phyloP scores from a whole-genome alignment of 2,888 invertebrate species.

The Amphiduros pacificus region DNA sequence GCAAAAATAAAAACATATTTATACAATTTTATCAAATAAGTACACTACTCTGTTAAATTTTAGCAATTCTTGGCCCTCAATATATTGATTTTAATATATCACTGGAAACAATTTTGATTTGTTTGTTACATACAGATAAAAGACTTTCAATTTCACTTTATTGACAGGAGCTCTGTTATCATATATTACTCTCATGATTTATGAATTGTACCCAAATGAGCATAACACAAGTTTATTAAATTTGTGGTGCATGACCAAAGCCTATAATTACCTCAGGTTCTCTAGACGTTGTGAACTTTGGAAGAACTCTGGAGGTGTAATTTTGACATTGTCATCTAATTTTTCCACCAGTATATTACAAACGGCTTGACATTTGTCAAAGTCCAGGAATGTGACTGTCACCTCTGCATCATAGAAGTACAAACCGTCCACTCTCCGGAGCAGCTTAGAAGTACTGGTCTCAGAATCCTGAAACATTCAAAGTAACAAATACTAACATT shows the following conservation, averaged over 20 bases:
- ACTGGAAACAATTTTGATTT: too few relatives aligned
- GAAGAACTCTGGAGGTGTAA: slow-evolving; percentile 45
- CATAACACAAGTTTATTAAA: not conserved
- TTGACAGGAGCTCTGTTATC: too few relatives aligned
- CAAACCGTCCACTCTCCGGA: slow-evolving; percentile 39
- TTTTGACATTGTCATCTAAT: slow-evolving; percentile 47
- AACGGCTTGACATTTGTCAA: slow-evolving; percentile 47
- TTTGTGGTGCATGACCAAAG: not conserved
- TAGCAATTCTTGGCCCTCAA: too few relatives aligned
- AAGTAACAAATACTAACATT: too few relatives aligned
- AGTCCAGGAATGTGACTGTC: slow-evolving; percentile 42
- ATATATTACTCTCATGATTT: too few relatives aligned
- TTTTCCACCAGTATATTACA: slow-evolving; percentile 52
- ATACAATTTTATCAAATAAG: too few relatives aligned
- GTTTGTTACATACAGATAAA: too few relatives aligned
- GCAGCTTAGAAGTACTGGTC: slow-evolving; percentile 41
- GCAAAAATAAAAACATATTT: too few relatives aligned
- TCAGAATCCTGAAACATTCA: slow-evolving; percentile 45
- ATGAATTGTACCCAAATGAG: too few relatives aligned
- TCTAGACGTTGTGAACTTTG: slow-evolving; percentile 47
- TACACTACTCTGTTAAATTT: too few relatives aligned
- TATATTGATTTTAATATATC: too few relatives aligned
- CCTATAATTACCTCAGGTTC: slow-evolving; percentile 39
- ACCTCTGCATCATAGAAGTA: slow-evolving; percentile 44
- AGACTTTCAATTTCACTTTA: too few relatives aligned